A percentile compares a stretch with the other conserved stretches of the same genome.
These are phyloP conservation scores for Ageneiosus marmoratus DNA, from an alignment of 2,113 vertebrate genomes.

Conservation along the genomic window DNA sequence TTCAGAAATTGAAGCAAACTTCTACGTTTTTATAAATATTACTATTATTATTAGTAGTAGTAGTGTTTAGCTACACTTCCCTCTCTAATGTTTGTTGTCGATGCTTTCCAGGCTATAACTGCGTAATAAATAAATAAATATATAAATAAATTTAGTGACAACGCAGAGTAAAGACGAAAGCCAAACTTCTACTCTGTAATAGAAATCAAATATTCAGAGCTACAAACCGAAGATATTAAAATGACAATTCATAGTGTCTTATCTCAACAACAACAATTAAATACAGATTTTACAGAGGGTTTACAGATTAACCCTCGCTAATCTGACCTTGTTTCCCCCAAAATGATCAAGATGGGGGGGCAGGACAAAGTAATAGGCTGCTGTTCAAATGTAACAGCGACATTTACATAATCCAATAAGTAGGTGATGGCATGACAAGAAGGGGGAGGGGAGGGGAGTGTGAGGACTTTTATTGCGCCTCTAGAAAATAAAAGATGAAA, in stretches of 20 bases:
- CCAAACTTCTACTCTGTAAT: neutral
- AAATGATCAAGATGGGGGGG: slow-evolving; percentile 25
- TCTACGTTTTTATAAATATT: neutral
- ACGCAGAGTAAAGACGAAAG: neutral
- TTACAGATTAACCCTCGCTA: slow-evolving; percentile 50
- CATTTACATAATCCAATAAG: slow-evolving; percentile 46
- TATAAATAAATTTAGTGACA: no score
- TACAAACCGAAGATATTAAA: neutral
- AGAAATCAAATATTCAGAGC: neutral
- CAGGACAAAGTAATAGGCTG: slow-evolving; percentile 14
- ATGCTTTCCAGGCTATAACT: no score
- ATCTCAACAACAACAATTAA: no score
- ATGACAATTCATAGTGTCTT: neutral
- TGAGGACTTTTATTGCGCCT: neutral
- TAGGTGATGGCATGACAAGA: slow-evolving; percentile 7
- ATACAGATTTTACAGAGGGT: slow-evolving; percentile 20
- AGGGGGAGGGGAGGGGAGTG: neutral
- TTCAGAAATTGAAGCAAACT: neutral
- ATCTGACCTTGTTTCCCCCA: slow-evolving; percentile 46
- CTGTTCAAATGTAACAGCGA: slow-evolving; percentile 26
- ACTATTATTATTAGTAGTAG: no score
- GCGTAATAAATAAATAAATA: neutral
- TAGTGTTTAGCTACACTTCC: no score
- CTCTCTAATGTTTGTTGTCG: no score
- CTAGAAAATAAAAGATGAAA: slow-evolving; percentile 18